Base-by-base conservation (phyloP, 35 echinoderm and acorn worm species). In the Apostichopus japonicus region DNA sequence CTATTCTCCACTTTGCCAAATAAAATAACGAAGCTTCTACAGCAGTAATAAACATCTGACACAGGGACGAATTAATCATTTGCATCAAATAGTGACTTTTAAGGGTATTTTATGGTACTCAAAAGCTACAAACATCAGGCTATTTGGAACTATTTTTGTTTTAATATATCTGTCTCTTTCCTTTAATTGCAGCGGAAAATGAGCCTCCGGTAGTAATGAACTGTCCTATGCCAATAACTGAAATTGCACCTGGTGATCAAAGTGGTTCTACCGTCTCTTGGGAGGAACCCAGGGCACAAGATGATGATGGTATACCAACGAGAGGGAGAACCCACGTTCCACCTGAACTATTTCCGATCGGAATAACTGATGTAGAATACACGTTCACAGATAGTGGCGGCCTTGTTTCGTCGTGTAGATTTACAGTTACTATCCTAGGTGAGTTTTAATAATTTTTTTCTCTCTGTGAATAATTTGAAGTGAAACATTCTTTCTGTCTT, bases 221-320 rank as follows among this genome's bases (percentile, higher is more conserved):
- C 80, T 84, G 80, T 84, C 80, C 80, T 56, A 56, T 57, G 56
- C n/a, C 80, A 84, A 57, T 84, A 58, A 84, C 6, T 56, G 53
- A 17, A 6, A 14, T 84, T 56, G 80, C 80, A 55, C 80, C 80
- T 23, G 4, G 5, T 84, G 80, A 84, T 57, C 54, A 56, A 23
- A 54, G 19, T 5, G 53, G 10, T 3, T 54, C 23, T 10, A 84
- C 54, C 4, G 53, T 84, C 54, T 19, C 10, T 57, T 84, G 80
- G 80, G 56, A 21, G 23, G 81, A 84, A 84, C 81, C 81, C 16
- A 84, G 54, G n/a, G 81, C 81, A 57, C 54, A 84, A 15, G 55
- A 23, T 54, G 81, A 59, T 59, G 0, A 8, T 5, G 81, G 81
- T 21, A 24, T 24, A 84, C 81, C 54, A 57, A 84, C 16, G 8